These are phyloP conservation scores for Azemiops feae DNA, from an alignment of 2,113 vertebrate genomes.

Conservation along the genomic window DNA sequence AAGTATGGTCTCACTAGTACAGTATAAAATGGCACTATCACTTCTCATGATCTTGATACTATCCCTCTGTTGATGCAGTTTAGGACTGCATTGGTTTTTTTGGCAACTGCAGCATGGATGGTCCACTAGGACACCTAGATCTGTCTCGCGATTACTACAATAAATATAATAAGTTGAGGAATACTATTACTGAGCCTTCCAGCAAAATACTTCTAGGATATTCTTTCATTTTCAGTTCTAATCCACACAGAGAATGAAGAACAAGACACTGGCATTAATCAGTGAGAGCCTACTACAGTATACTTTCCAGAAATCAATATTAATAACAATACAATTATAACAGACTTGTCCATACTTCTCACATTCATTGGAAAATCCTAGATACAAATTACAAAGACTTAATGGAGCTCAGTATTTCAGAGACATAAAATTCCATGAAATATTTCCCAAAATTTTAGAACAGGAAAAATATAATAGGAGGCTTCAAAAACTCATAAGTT, in stretches of 20 bases:
- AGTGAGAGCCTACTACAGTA: not conserved
- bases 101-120: not conserved
- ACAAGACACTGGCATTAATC: conserved; percentile 4
- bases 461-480: conserved; percentile 42
- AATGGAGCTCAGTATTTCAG: conserved; percentile 46
- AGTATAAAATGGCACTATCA: not conserved
- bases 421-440: conserved; percentile 45
- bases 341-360: not conserved
- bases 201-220: not conserved
- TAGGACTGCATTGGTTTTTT: not conserved
- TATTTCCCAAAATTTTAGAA: conserved; percentile 44
- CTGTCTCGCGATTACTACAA: not conserved
- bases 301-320: conserved; percentile 7
- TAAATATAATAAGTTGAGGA: not conserved
- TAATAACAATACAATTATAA: not conserved
- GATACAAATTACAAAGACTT: not conserved
- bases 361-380: conserved; percentile 34
- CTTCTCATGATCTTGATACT: not conserved
- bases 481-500: conserved; percentile 67
- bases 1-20: not conserved
- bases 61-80: not conserved
- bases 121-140: not conserved
- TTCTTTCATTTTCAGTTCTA: not conserved
- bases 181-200: not conserved
- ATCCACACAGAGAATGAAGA: not conserved